phyloP scores from a whole-genome alignment of 2,888 invertebrate species.

The Spilarctia lutea region DNA sequence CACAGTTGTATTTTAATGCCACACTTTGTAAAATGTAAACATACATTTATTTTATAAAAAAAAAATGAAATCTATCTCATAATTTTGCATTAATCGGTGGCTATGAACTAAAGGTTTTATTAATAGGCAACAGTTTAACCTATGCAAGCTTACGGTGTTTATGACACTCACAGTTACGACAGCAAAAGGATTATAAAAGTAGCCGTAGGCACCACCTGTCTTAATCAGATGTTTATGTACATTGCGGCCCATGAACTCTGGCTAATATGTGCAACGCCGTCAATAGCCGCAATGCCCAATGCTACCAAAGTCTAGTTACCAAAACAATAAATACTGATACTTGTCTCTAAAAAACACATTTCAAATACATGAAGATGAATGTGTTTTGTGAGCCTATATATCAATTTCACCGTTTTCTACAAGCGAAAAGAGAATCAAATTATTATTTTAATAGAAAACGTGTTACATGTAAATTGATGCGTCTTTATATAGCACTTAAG shows the following conservation, averaged over 20 bases:
- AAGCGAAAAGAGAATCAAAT: not conserved
- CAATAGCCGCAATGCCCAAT: not conserved
- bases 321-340: not conserved
- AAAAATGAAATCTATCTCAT: too few relatives aligned
- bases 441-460: not conserved
- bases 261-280: too few relatives aligned
- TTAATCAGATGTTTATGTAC: too few relatives aligned
- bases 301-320: not conserved
- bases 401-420: not conserved
- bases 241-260: too few relatives aligned
- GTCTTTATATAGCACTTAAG: not conserved
- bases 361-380: not conserved
- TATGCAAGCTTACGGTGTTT: too few relatives aligned
- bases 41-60: not conserved
- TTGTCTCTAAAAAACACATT: not conserved
- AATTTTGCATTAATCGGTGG: too few relatives aligned
- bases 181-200: too few relatives aligned
- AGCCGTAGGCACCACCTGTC: too few relatives aligned
- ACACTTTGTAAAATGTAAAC: constrained; percentile 1
- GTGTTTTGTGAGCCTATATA: not conserved
- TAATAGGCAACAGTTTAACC: too few relatives aligned
- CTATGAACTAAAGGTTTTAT: too few relatives aligned
- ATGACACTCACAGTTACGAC: too few relatives aligned
- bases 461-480: not conserved
- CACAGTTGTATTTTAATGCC: not conserved